Percentiles rank a stretch among this genome's conserved stretches.
These are phyloP conservation scores for Hyposmocoma kahamanoa DNA, from an alignment of 1,140 invertebrate species.

Conservation along the genomic window DNA sequence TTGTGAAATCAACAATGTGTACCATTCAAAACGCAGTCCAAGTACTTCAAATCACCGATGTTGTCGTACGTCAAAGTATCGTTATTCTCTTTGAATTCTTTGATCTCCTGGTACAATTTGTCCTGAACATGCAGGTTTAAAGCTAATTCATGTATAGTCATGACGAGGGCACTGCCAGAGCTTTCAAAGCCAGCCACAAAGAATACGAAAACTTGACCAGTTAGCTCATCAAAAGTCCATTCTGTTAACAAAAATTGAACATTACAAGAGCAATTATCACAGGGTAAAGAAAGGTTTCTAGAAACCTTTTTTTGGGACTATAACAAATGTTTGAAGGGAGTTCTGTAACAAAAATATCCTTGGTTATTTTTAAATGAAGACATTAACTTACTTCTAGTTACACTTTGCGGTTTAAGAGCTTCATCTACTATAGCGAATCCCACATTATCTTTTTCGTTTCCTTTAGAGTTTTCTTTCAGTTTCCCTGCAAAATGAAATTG, in stretches of 20 bases:
- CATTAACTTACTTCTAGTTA: slow-evolving; percentile 10
- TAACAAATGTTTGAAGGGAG: too few species aligned
- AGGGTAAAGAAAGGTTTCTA: too few species aligned
- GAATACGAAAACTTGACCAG: slow-evolving; percentile 68
- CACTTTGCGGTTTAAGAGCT: slow-evolving; percentile 1
- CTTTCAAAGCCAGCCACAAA: slow-evolving; percentile 73
- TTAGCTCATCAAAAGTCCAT: slow-evolving; percentile 53
- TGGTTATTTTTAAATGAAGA: too few species aligned
- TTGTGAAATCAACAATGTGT: too few species aligned
- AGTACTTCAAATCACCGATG: slow-evolving; percentile 62
- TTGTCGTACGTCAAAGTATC: slow-evolving; percentile 52
- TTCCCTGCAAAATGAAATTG: slow-evolving; percentile 11
- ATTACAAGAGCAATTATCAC: too few species aligned
- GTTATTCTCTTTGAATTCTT: slow-evolving; percentile 41
- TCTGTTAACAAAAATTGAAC: too few species aligned
- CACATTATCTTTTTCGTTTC: slow-evolving; percentile 5
- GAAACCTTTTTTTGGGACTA: too few species aligned
- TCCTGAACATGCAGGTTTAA: slow-evolving; percentile 74
- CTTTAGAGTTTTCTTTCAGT: slow-evolving; percentile 1
- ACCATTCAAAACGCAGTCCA: slow-evolving; percentile 65
- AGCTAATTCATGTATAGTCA: slow-evolving; percentile 70
- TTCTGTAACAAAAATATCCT: too few species aligned
- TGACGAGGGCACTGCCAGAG: slow-evolving; percentile 41
- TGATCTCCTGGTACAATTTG: slow-evolving; percentile 75
- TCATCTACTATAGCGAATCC: slow-evolving; percentile 14